phyloP scores from a whole-genome alignment of 1,140 invertebrate species.

The Listronotus oregonensis region DNA sequence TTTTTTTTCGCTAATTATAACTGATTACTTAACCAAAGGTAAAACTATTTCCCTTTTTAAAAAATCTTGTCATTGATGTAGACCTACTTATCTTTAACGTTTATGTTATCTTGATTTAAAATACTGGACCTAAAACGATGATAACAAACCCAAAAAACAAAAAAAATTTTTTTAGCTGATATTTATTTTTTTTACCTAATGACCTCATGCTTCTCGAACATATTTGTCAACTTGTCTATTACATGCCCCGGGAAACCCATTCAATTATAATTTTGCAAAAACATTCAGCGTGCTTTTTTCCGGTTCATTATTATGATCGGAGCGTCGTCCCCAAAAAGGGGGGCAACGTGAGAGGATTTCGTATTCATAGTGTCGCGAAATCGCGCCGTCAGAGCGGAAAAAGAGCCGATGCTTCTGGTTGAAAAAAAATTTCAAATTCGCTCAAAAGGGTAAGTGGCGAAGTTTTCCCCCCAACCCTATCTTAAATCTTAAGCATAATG shows the following conservation, averaged over 20 bases:
- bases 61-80: too few relatives aligned
- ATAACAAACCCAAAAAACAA: too few relatives aligned
- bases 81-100: too few relatives aligned
- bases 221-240: slow-evolving; percentile 35
- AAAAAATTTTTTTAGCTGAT: too few relatives aligned
- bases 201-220: not conserved
- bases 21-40: too few relatives aligned
- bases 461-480: slow-evolving; percentile 22
- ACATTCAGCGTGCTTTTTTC: slow-evolving; percentile 33
- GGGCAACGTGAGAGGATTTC: slow-evolving; percentile 38
- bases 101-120: too few relatives aligned
- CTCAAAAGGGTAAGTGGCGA: slow-evolving; percentile 26
- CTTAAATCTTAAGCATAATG: slow-evolving; percentile 28
- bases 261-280: slow-evolving; percentile 37
- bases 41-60: too few relatives aligned
- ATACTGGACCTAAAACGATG: too few relatives aligned
- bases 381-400: slow-evolving; percentile 28
- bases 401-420: slow-evolving; percentile 28
- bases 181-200: slow-evolving; percentile 2
- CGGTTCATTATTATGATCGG: slow-evolving; percentile 44
- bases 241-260: slow-evolving; percentile 34
- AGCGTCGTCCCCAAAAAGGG: slow-evolving; percentile 35
- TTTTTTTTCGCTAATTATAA: too few relatives aligned
- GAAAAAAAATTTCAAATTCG: slow-evolving; percentile 49
- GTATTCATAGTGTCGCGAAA: slow-evolving; percentile 40